Percentiles rank a stretch among this genome's conserved stretches.
Evolutionary conservation across 2,888 invertebrate species (phyloP).

Genomic region (Hetaerina titia): DNA sequence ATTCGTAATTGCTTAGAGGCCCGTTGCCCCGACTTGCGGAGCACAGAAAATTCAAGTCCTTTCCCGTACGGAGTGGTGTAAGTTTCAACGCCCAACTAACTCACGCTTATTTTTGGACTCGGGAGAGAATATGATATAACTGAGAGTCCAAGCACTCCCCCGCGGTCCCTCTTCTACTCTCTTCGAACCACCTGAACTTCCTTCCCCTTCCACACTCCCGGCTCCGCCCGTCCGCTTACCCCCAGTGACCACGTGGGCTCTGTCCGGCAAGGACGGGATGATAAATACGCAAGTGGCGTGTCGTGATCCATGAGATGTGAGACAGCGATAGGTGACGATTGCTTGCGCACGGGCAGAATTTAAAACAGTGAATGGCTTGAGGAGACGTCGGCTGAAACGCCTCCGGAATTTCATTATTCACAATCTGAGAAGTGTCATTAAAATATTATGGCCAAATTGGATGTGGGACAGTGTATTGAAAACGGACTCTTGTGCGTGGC

Average conservation of each 20-base stretch:
- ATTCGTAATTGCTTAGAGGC: too few species aligned
- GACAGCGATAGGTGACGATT: conserved; percentile 28
- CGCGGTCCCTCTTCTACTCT: neutral
- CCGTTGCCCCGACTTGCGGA: too few species aligned
- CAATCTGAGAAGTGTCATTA: conserved; percentile 25
- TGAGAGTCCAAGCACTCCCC: neutral
- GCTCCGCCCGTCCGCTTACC: neutral
- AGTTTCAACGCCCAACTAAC: neutral
- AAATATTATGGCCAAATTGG: neutral
- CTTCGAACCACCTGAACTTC: neutral
- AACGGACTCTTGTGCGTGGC: neutral
- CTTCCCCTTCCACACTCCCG: neutral
- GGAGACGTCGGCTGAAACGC: conserved; percentile 66
- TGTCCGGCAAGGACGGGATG: neutral
- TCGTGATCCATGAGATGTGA: conserved; percentile 15
- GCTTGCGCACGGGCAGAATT: conserved; percentile 32
- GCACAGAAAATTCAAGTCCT: too few species aligned
- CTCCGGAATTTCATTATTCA: conserved; percentile 27
- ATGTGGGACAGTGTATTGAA: neutral
- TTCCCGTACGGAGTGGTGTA: neutral
- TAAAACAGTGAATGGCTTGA: conserved; percentile 8
- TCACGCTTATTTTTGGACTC: neutral
- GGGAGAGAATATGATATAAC: neutral
- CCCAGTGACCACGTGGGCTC: conserved; percentile 3
- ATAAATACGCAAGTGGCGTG: conserved; percentile 48